Base-by-base conservation (phyloP, 2,113 vertebrate genomes). In the Corythornis madagascariensis region DNA sequence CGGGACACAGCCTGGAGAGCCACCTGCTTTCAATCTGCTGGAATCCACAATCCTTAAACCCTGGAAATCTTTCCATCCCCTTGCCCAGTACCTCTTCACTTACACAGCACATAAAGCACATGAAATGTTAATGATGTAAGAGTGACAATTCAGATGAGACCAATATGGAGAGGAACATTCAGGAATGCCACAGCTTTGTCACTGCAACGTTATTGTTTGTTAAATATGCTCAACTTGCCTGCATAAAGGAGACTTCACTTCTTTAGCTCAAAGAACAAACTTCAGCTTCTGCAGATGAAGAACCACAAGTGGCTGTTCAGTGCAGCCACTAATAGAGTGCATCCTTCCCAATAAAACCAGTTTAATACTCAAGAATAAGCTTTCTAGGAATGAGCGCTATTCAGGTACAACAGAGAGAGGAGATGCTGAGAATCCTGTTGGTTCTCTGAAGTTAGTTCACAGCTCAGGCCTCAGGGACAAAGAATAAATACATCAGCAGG, bases 11-110 rank as follows among this genome's bases (percentile, higher is more conserved):
- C 56, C 38, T 78, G 71, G 31, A 86, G 13, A 73, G 57, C 11
- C 85, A 82, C 72, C 56, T 91, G 84, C 80, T 93, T 91, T 81
- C 76, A 70, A 82, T 88, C 66, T 85, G 52, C 40, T 60, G 35
- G 61, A 72, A 72, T 31, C 21, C 42, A 76, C 24, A 28, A 56
- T 56, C 28, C 53, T 56, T 31, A 56, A 31, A 18, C 31, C 47
- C 55, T 66, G 67, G 78, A 82, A 94, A 81, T 47, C 5, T 56
- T 82, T 90, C 31, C 50, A n/a, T 48, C 16, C n/a, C 31, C 31
- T 81, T 64, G 31, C 65, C 56, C 48, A 48, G 50, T 38, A 59
- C 42, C 71, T 13, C 53, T 38, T 73, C 33, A 72, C 35, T 59
- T 66, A 31, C 53, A 64, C 11, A 47, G 29, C 29, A 47, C 29